Percentiles rank a stretch among this genome's conserved stretches.
Conservation (phyloP, 2,797 vertebrate genomes). For the Onychomys arenicola region DNA sequence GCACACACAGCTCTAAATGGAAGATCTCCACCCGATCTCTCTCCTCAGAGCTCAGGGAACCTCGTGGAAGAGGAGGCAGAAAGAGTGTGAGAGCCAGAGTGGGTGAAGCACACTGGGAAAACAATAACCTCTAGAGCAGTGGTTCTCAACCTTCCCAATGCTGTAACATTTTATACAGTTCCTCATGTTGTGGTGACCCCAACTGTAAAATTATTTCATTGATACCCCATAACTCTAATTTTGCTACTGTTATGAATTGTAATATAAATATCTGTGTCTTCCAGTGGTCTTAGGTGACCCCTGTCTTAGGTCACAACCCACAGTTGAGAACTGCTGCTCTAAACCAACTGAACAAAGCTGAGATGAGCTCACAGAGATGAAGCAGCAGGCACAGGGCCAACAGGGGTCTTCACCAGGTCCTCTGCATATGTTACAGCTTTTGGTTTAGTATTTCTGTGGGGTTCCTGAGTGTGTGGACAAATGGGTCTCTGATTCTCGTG, state of each 20-base stretch:
- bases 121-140: background rate
- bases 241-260: background rate
- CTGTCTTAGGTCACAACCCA: background rate
- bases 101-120: background rate
- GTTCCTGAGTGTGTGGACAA: background rate
- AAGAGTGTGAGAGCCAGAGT: background rate
- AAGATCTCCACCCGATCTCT: background rate
- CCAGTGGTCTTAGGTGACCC: no score
- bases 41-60: background rate
- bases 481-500: background rate
- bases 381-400: background rate
- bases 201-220: background rate
- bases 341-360: background rate
- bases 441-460: background rate
- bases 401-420: background rate
- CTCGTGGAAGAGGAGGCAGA: background rate
- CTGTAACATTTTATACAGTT: no score
- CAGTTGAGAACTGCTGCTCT: background rate
- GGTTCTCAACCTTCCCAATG: background rate
- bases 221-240: background rate
- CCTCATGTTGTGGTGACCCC: background rate
- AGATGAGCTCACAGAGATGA: background rate
- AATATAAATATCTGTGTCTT: background rate
- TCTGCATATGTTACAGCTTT: background rate
- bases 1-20: background rate